Base-by-base conservation (phyloP, 1,140 invertebrate species). In the Lasioglossum albipes region DNA sequence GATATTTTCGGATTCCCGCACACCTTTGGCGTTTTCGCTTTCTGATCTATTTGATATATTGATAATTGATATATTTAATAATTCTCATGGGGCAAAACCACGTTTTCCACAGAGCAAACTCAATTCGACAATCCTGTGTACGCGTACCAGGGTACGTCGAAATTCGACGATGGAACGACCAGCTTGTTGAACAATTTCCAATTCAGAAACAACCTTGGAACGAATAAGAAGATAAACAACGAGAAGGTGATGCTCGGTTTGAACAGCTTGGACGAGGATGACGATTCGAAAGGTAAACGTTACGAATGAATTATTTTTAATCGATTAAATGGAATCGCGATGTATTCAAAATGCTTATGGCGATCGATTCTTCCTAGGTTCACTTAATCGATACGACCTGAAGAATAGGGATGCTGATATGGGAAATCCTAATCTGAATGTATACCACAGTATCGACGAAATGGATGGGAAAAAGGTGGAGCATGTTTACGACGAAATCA, bases 91-190 rank as follows among this genome's bases (percentile, higher is more conserved):
- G 10, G 45, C 13, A 49, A 1, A 12, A 27, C 49, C 1, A 67
- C 42, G n/a, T 42, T 18, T 78, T 59, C 31, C 7, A 75, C 90
- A 96, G 97, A 97, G 90, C 96, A 96, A 84, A 97, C 97, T 91
- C 97, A 98, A 92, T 98, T 98, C 92, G 97, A 98, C 91, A 98
- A 98, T 94, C 97, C 97, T 0, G 97, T 98, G 2, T 98, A 98
- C 91, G 96, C 97, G 0, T 97, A 95, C 92, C 95, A 96, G 92
- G 93, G 93, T 27, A 93, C 93, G 41, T 92, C 92, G 0, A 94
- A 94, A 74, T 90, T 91, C 2, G 95, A 96, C 62, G 95, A 95
- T 83, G 92, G 91, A 75, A 94, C 95, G 0, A 93, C 94, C n/a
- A 95, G 95, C 0, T 89, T 96, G 64, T 87, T 94, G 12, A 95